Evolutionary conservation across 2,113 vertebrate genomes (phyloP), one percentile per base, ranked within the genome.

Genomic region (Nyctibius bracteatus): DNA sequence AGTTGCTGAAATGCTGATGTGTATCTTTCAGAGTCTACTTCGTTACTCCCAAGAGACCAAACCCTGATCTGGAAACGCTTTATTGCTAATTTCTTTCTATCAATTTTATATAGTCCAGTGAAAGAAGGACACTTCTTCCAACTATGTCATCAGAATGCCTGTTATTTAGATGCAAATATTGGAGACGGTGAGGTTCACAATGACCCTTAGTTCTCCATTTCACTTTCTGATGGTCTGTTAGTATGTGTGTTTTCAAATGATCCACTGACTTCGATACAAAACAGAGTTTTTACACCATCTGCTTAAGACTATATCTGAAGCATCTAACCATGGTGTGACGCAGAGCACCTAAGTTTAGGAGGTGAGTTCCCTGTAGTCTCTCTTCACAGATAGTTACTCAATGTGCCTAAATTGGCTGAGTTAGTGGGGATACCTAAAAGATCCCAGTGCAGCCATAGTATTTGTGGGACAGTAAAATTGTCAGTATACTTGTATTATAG

Each of bases 61-160:
- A 91, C 62, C 30, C 66, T 95, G 95, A 93, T 91, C 92, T 94
- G 68, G 85, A 97, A 97, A 97, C 86, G 92, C 92, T 97, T 98
- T 95, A 94, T 70, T 96, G 94, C 79, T 97, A 92, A 97, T 98
- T 98, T 97, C 97, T 96, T 96, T 95, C 92, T 93, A 94, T 77
- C 86, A 82, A 4, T 97, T 97, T 97, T 97, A 94, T 86, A 51
- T 73, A 94, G 94, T 88, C 91, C 82, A 71, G 92, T 96, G 94
- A 97, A 96, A 94, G 74, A 96, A 90, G 55, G 41, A 10, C 88
- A 80, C 90, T 94, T 80, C 30, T 95, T 91, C 86, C 71, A 80
- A 88, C 30, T 77, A 2, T 96, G 94, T 92, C 96, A 97, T 90
- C 92, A 96, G 67, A 90, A 62, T 0, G 25, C 41, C n/a, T 30